Percentiles rank a stretch among this genome's conserved stretches.
Conservation (phyloP, 2,113 vertebrate genomes). For the Prietella phreatophila region DNA sequence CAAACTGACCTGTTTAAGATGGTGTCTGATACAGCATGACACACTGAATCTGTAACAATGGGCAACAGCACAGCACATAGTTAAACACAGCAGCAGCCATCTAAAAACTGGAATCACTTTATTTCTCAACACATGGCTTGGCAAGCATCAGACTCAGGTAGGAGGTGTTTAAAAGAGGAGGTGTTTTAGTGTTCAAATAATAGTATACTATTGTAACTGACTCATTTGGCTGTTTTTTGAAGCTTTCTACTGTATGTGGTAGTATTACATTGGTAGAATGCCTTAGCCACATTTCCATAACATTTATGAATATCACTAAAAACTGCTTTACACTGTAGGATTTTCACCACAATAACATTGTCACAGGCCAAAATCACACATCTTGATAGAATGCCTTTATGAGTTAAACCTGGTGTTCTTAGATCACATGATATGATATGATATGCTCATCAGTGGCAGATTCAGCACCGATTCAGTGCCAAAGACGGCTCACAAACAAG, state of each 20-base stretch:
- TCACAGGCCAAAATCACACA: background rate
- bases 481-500: background rate
- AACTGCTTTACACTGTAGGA: background rate
- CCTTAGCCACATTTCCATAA: background rate
- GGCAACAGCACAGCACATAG: background rate
- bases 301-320: background rate
- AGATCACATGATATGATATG: background rate
- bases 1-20: background rate
- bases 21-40: background rate
- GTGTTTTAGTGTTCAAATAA: background rate
- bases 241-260: background rate
- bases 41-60: background rate
- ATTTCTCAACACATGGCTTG: background rate
- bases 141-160: background rate
- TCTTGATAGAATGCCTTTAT: background rate
- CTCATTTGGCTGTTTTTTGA: background rate
- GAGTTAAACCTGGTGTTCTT: background rate
- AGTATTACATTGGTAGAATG: too few relatives aligned
- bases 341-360: background rate
- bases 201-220: background rate
- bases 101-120: background rate
- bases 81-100: background rate
- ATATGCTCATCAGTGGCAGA: background rate
- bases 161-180: constrained; percentile 2
- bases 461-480: background rate